Base-by-base conservation (phyloP, 2,113 vertebrate genomes). In the Neotragus moschatus region DNA sequence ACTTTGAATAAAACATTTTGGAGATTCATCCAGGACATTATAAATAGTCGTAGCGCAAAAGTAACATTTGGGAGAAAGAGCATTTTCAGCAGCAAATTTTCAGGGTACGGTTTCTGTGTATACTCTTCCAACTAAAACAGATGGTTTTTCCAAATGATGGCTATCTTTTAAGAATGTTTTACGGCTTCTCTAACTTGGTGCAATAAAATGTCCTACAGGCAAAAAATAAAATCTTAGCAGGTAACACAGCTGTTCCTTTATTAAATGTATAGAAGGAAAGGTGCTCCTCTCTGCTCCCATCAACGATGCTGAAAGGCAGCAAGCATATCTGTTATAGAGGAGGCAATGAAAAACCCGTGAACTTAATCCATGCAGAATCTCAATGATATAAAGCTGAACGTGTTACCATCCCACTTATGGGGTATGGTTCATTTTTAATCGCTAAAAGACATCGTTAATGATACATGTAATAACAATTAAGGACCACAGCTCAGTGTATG, bases 91-190 rank as follows among this genome's bases (percentile, higher is more conserved):
- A 36, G 93, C 77, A 36, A 36, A 51, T 45, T 91, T 90, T 77
- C 51, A 28, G 36, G 82, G 30, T 33, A 55, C 12, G 4, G 55
- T 77, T 55, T 33, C 21, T 39, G 51, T 80, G 36, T 66, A 25
- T 39, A 16, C 2, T 84, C 70, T 93, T 94, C 96, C 94, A 93
- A 73, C 14, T 14, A 36, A 93, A 97, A 30, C 97, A 97, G 92
- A 93, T 94, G 97, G 96, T 60, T 85, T 84, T 88, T 55, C 55
- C 51, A 94, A 80, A 95, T 53, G 6, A 61, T 3, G 51, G 70
- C 47, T 95, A 33, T 93, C 94, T 97, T 94, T 86, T 47, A 73
- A 58, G 96, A 87, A 49, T 43, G 73, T 90, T 88, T 84, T 39
- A 36, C 88, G 85, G 91, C 51, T 91, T 86, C 94, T 97, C 84